phyloP scores from a whole-genome alignment of 2,113 vertebrate genomes.

The Coracopsis vasa region DNA sequence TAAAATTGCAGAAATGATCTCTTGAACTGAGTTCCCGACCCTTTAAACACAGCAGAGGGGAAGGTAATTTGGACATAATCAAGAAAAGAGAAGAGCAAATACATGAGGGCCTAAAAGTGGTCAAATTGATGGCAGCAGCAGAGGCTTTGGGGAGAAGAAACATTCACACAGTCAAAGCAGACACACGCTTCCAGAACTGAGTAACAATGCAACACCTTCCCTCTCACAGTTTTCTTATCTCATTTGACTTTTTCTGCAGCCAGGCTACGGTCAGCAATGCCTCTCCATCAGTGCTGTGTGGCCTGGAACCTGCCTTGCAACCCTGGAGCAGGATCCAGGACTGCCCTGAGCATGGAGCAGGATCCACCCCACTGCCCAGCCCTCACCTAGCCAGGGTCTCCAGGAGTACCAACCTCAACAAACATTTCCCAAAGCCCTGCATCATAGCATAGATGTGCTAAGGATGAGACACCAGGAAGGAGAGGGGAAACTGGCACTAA shows the following conservation, averaged over 20 bases:
- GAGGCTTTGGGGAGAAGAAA: neutral
- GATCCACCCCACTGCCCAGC: neutral
- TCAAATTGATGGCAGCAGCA: neutral
- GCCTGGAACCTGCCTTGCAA: neutral
- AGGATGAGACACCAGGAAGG: neutral
- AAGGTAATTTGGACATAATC: neutral
- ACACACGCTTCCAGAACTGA: neutral
- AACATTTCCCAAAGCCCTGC: neutral
- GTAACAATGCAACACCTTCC: neutral
- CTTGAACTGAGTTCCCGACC: neutral
- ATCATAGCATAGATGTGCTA: fast-evolving
- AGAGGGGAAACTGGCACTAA: neutral
- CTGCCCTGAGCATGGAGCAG: neutral
- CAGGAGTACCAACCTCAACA: neutral
- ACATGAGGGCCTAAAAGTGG: neutral
- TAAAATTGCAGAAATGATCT: neutral
- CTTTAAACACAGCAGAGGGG: neutral
- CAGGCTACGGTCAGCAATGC: neutral
- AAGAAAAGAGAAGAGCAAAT: neutral
- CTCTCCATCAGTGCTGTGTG: neutral
- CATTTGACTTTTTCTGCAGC: neutral
- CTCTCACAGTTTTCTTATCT: neutral
- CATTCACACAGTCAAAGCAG: neutral
- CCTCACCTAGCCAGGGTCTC: neutral
- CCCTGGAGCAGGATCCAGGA: neutral